Conservation (phyloP, 2,797 vertebrate genomes). For the Hapalemur alaotrensis region DNA sequence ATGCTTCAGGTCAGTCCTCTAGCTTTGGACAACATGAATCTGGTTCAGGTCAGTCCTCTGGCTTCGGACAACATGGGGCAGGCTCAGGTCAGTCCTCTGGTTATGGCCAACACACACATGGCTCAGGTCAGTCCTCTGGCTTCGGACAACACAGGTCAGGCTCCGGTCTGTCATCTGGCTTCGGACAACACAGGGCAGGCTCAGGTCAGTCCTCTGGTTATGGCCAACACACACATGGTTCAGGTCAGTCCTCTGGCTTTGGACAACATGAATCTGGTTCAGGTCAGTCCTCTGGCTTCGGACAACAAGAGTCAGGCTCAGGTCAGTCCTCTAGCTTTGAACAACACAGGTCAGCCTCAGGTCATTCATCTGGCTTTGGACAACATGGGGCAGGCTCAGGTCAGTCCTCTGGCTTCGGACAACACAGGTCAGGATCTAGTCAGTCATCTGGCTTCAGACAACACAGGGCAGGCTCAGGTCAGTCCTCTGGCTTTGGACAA, state of each 20-base stretch:
- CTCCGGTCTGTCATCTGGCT: not conserved
- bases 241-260: not conserved
- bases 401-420: not conserved
- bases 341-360: not conserved
- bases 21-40: accelerated
- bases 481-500: not conserved
- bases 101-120: too few relatives aligned
- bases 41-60: not conserved
- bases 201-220: not conserved
- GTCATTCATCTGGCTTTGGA: not conserved
- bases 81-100: not conserved
- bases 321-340: not conserved
- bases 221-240: too few relatives aligned
- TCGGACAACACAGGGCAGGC: not conserved
- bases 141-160: not conserved
- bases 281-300: not conserved
- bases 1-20: not conserved
- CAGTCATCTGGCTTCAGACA: not conserved
- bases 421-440: not conserved
- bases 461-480: not conserved
- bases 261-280: accelerated
- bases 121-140: not conserved
- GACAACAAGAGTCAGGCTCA: not conserved
- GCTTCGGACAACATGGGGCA: not conserved
- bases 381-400: not conserved